These are phyloP conservation scores for Neomicropteryx cornuta DNA, from an alignment of 1,140 invertebrate species.

Conservation along the genomic window DNA sequence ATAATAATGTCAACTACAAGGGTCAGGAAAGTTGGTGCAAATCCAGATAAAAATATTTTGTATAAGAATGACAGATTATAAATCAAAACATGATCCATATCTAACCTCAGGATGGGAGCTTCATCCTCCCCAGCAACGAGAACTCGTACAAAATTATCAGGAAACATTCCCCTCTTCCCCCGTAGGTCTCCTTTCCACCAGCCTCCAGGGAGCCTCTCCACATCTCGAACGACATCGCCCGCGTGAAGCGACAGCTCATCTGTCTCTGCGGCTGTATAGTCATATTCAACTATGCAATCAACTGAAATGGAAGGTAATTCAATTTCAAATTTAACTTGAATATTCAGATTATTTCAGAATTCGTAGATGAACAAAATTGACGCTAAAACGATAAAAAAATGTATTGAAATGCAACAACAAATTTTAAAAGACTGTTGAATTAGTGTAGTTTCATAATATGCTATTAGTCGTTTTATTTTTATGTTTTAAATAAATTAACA, in stretches of 20 bases:
- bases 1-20: no score
- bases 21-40: no score
- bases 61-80: background rate
- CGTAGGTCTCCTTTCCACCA: slow-evolving; percentile 94
- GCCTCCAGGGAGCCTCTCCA: slow-evolving; percentile 75
- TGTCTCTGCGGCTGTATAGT: slow-evolving; percentile 67
- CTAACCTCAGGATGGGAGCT: background rate
- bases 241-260: slow-evolving; percentile 80
- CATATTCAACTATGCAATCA: slow-evolving; percentile 70
- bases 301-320: slow-evolving; percentile 44
- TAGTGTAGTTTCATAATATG: no score
- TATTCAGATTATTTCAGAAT: no score
- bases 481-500: no score
- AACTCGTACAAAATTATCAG: slow-evolving; percentile 90
- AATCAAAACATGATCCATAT: background rate
- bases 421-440: no score
- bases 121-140: slow-evolving; percentile 26
- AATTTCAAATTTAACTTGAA: no score
- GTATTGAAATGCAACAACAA: no score
- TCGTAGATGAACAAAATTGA: no score
- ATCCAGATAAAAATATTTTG: no score
- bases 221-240: slow-evolving; percentile 80
- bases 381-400: no score
- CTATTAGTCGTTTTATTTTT: no score
- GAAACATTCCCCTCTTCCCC: slow-evolving; percentile 89